These are phyloP conservation scores for Glaucidium brasilianum DNA, from an alignment of 2,113 vertebrate genomes.

Conservation along the genomic window DNA sequence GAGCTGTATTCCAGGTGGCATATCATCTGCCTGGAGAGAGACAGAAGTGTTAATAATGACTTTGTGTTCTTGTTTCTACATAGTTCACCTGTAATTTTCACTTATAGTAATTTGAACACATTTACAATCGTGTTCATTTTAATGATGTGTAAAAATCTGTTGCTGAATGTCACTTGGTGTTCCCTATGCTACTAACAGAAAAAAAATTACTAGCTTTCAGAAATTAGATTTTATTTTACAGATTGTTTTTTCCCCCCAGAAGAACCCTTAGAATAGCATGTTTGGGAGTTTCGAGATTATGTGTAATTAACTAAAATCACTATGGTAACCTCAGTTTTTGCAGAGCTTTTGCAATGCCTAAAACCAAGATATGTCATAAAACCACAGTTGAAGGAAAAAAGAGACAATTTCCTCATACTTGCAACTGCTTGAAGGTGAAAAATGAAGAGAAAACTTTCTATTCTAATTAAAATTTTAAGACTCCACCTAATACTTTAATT, in stretches of 20 bases:
- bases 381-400: not conserved
- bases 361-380: not conserved
- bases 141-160: not conserved
- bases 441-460: not conserved
- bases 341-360: not conserved
- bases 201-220: not conserved
- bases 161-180: not conserved
- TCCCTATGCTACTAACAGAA: not conserved
- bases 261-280: not conserved
- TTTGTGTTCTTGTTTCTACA: not conserved
- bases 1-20: not conserved
- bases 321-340: slow-evolving; percentile 1
- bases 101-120: not conserved
- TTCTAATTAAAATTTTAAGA: not conserved
- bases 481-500: not conserved
- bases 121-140: not conserved
- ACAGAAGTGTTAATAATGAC: not conserved
- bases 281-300: not conserved
- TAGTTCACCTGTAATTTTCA: not conserved
- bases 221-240: slow-evolving; percentile 9
- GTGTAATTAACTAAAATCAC: slow-evolving; percentile 31
- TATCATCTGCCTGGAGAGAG: not conserved
- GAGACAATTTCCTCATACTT: not conserved
- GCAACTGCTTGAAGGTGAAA: not conserved
- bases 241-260: fast-evolving